Evolutionary conservation across 1,140 invertebrate species (phyloP).

Genomic region (Caenorhabditis latens): DNA sequence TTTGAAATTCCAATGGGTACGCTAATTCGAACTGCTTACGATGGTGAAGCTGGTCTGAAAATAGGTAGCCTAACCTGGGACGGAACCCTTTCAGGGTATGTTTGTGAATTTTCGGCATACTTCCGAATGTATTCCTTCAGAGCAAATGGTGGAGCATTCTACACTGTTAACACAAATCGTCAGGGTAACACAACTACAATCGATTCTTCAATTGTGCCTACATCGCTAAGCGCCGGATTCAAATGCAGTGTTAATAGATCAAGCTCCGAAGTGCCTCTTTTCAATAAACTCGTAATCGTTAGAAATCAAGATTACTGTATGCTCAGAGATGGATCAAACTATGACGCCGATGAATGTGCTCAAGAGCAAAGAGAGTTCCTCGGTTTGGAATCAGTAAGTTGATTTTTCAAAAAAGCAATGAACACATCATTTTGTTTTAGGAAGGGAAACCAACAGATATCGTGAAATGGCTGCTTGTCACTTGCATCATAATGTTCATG

Average conservation of each 20-base stretch:
- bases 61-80: neutral
- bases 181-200: neutral
- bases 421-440: neutral
- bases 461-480: constrained; percentile 26
- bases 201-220: neutral
- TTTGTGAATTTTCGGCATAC: too few species aligned
- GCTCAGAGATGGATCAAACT: neutral
- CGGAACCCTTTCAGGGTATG: neutral
- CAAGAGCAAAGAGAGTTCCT: neutral
- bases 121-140: neutral
- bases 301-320: constrained; percentile 33
- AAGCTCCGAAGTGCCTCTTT: neutral
- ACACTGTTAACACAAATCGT: neutral
- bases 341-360: neutral
- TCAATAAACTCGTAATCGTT: constrained; percentile 11
- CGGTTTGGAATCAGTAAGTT: neutral
- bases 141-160: constrained; percentile 13
- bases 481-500: constrained; percentile 21
- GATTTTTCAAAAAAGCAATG: neutral
- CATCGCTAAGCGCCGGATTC: neutral
- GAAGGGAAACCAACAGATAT: neutral
- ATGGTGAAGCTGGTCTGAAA: constrained; percentile 31
- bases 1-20: constrained; percentile 21
- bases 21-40: neutral
- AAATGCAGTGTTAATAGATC: neutral